phyloP scores from a whole-genome alignment of 37 sponge, comb jelly and placozoan species.

The Spongilla lacustris region DNA sequence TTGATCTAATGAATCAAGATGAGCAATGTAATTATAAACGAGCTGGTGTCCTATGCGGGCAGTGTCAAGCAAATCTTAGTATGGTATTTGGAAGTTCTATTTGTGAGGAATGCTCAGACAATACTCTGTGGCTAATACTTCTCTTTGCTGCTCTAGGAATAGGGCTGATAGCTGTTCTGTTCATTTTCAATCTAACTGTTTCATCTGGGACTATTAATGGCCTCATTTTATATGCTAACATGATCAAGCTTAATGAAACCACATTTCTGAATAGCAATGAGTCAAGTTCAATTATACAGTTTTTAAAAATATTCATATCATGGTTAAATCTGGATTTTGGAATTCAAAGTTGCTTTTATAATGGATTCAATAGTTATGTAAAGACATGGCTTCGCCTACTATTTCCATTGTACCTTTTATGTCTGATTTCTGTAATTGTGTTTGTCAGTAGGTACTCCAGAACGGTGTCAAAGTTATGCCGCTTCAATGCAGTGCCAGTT shows the following conservation, averaged over 20 bases:
- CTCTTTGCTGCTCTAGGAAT: not conserved
- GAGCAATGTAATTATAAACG: not conserved
- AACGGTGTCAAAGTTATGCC: not conserved
- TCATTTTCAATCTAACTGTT: constrained; percentile 3
- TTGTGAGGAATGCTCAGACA: not conserved
- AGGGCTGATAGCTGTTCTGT: not conserved
- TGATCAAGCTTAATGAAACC: not conserved
- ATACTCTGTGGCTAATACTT: not conserved
- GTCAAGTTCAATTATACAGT: not conserved
- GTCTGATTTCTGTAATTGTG: constrained; percentile 5
- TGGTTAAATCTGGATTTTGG: constrained; percentile 45
- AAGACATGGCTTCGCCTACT: constrained; percentile 8
- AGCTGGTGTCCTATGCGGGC: not conserved
- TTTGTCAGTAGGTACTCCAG: constrained; percentile 22
- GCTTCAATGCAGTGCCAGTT: constrained; percentile 25
- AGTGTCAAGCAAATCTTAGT: constrained; percentile 6
- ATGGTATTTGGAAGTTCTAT: constrained; percentile 6
- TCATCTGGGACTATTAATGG: constrained; percentile 23
- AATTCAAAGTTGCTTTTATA: constrained; percentile 13
- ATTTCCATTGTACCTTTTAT: constrained; percentile 14
- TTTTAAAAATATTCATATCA: not conserved
- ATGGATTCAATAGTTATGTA: constrained; percentile 1
- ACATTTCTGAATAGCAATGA: not conserved
- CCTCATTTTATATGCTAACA: constrained; percentile 32
- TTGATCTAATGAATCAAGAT: not conserved